Evolutionary conservation across 2,888 invertebrate species (phyloP).

Genomic region (Spilosoma lubricipeda): DNA sequence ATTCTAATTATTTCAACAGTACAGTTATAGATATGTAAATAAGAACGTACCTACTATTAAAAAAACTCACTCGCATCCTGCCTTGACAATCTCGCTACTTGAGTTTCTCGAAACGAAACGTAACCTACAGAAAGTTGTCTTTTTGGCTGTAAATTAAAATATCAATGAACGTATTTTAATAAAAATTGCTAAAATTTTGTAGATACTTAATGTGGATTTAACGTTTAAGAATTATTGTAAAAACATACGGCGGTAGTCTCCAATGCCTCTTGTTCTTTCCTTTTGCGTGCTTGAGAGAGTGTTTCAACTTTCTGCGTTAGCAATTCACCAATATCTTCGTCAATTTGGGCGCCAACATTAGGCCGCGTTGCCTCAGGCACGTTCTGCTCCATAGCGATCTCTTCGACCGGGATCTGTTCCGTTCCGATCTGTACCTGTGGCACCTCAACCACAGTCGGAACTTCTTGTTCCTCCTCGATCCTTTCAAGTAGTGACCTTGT

Average conservation of each 20-base stretch:
- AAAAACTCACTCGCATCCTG: conserved; percentile 43
- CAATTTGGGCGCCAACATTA: conserved; percentile 33
- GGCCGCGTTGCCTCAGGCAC: conserved; percentile 33
- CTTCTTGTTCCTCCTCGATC: conserved; percentile 57
- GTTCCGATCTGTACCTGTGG: conserved; percentile 20
- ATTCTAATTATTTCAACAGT: not conserved
- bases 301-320: conserved; percentile 68
- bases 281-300: conserved; percentile 53
- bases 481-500: conserved; percentile 45
- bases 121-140: conserved; percentile 58
- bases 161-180: not conserved
- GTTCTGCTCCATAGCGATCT: conserved; percentile 38
- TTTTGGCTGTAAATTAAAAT: conserved; percentile 61
- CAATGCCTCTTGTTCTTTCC: conserved; percentile 25
- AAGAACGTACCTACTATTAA: not conserved
- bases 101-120: conserved; percentile 57
- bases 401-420: conserved; percentile 26
- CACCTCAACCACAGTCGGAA: conserved; percentile 22
- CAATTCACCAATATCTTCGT: conserved; percentile 63
- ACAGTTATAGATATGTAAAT: not conserved
- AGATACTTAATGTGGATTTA: conserved; percentile 18
- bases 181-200: not conserved
- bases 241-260: conserved; percentile 46
- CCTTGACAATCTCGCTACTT: conserved; percentile 24
- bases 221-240: conserved; percentile 27